These are phyloP conservation scores for Indicator maculatus DNA, from an alignment of 2,113 vertebrate species.

Conservation along the genomic window DNA sequence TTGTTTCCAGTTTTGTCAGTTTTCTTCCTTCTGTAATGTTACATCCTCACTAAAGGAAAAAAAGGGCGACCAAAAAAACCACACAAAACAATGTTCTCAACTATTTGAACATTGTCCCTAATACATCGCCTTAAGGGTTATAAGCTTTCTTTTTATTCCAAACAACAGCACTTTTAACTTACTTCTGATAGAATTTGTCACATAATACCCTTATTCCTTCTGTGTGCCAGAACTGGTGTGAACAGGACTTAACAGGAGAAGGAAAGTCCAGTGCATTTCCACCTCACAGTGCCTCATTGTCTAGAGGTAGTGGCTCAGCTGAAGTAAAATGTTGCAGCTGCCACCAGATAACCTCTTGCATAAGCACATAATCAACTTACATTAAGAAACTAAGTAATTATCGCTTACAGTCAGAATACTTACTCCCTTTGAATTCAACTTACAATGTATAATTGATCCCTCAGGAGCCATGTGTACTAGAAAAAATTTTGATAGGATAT, in stretches of 20 bases:
- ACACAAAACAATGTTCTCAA: not conserved
- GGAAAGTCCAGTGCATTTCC: not conserved
- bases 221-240: not conserved
- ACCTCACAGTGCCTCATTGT: not conserved
- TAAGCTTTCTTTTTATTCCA: not conserved
- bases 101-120: not conserved
- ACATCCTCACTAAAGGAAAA: not conserved
- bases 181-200: not conserved
- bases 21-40: not conserved
- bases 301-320: not conserved
- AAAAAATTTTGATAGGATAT: not conserved
- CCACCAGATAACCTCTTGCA: not conserved
- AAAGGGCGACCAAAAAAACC: too few relatives aligned
- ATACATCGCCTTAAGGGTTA: not conserved
- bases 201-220: not conserved
- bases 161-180: not conserved
- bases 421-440: not conserved
- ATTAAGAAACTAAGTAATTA: slow-evolving; percentile 18
- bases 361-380: slow-evolving; percentile 57
- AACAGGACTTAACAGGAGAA: not conserved
- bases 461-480: not conserved
- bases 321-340: not conserved
- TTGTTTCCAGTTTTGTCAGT: not conserved
- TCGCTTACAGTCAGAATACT: not conserved
- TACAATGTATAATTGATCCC: not conserved